Evolutionary conservation across 2,113 vertebrate genomes (phyloP), one percentile per base, ranked within the genome.

Genomic region (Forbesichthys papilliferus): DNA sequence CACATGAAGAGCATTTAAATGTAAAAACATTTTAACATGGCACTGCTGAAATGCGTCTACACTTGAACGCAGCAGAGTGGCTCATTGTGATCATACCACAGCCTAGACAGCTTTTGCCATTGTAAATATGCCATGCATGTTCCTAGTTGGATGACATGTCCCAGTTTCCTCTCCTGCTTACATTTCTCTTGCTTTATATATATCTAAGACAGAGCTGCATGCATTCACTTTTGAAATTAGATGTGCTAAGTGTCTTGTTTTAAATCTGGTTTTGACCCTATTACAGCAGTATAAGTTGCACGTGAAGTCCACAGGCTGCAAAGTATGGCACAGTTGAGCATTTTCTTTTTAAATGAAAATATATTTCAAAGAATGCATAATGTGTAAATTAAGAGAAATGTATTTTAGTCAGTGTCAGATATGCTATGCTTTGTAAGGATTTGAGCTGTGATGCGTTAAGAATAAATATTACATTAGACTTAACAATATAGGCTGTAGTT

Each of bases 71-170:
- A 48, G 10, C 46, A 11, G n/a, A 9, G 42, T n/a, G n/a, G 3
- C 61, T 48, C 16, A 34, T 33, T 33, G 70, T 79, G 59, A 68
- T 67, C 73, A 64, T 71, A 73, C 58, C 68, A 54, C 74, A 66
- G 49, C 77, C 74, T 20, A 47, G 72, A 69, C 13, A 6, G n/a
- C 46, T 53, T 13, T 61, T 46, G 11, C 48, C 54, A 10, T 75
- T 87, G 85, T 90, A 89, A 80, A 86, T 88, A 86, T 42, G 61
- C 60, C 47, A 55, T 69, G 47, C 63, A 54, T 66, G 69, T 75
- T 71, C 80, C 61, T 55, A 9, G 56, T 69, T 42, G 49, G 46
- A 13, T 52, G 14, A 42, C 34, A 13, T 11, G 10, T 11, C 9
- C 18, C 20, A 27, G 13, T n/a, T 20, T 57, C 4, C 9, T 57